A percentile compares a stretch with the other conserved stretches of the same genome.
These are phyloP conservation scores for Notodonta dromedarius DNA, from an alignment of 2,888 invertebrate species.

Conservation along the genomic window DNA sequence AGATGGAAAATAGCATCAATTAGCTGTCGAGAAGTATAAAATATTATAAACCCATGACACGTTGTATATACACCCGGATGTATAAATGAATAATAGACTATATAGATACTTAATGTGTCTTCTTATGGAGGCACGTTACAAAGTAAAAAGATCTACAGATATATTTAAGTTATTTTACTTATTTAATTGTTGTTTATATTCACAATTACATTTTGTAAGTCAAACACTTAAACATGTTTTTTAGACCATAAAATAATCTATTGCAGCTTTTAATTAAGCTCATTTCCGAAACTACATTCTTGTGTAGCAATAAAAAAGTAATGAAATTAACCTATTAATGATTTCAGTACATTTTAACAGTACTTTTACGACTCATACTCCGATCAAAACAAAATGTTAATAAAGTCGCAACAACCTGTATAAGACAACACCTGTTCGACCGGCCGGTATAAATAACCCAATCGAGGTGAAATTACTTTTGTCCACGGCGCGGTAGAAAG, in stretches of 20 bases:
- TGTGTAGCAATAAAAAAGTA: not conserved
- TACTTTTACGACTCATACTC: not conserved
- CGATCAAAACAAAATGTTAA: not conserved
- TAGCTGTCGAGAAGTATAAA: too few relatives aligned
- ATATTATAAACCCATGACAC: too few relatives aligned
- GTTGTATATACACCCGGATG: too few relatives aligned
- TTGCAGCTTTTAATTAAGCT: not conserved
- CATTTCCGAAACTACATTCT: not conserved
- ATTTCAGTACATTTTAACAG: not conserved
- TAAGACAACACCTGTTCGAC: conserved; percentile 65
- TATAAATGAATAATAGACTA: too few relatives aligned
- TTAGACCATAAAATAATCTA: not conserved
- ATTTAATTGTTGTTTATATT: too few relatives aligned
- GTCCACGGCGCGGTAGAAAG: conserved; percentile 65
- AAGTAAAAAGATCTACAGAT: too few relatives aligned
- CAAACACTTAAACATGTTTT: too few relatives aligned
- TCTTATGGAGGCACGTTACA: too few relatives aligned
- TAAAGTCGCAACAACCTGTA: conserved; percentile 57
- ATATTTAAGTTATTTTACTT: too few relatives aligned
- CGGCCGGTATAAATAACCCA: conserved; percentile 70
- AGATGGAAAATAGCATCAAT: too few relatives aligned
- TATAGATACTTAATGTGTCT: too few relatives aligned
- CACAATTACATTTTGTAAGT: too few relatives aligned
- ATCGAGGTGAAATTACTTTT: conserved; percentile 76
- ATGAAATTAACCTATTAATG: not conserved